A percentile compares a stretch with the other conserved stretches of the same genome.
Conservation (phyloP, 1,140 invertebrate genomes). For the Eurytemora carolleeae region DNA sequence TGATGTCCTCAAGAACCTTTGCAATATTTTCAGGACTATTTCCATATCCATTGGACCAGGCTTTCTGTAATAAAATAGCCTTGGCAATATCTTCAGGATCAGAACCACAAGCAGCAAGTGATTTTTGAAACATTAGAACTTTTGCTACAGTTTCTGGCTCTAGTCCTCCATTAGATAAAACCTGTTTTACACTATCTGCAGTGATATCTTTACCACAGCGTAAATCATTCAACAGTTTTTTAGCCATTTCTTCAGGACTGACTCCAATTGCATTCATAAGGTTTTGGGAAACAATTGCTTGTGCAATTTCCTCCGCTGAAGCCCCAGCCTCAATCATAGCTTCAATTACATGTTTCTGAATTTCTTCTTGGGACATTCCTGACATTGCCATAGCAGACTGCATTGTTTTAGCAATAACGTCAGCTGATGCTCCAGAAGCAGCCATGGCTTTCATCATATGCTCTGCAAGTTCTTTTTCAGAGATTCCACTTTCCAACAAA, state of each 20-base stretch:
- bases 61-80: constrained; percentile 6
- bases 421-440: background rate
- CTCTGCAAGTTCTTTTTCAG: background rate
- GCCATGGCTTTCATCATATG: background rate
- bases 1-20: background rate
- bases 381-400: background rate
- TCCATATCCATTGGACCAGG: background rate
- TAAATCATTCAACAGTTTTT: background rate
- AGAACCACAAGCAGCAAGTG: background rate
- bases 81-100: constrained; percentile 1
- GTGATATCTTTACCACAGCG: constrained; percentile 4
- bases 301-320: constrained; percentile 2
- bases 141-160: background rate
- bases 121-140: constrained; percentile 5
- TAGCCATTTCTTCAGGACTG: background rate
- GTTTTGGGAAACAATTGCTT: constrained; percentile 2
- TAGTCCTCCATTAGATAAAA: background rate
- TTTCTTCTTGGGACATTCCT: constrained; percentile 1
- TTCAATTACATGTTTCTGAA: constrained; percentile 2
- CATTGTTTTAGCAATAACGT: constrained; percentile 12
- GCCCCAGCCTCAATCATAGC: constrained; percentile 9
- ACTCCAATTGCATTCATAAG: background rate
- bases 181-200: background rate
- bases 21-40: background rate
- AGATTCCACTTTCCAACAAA: background rate